phyloP scores from a whole-genome alignment of 2,113 vertebrate species.

The Blennius ocellaris region DNA sequence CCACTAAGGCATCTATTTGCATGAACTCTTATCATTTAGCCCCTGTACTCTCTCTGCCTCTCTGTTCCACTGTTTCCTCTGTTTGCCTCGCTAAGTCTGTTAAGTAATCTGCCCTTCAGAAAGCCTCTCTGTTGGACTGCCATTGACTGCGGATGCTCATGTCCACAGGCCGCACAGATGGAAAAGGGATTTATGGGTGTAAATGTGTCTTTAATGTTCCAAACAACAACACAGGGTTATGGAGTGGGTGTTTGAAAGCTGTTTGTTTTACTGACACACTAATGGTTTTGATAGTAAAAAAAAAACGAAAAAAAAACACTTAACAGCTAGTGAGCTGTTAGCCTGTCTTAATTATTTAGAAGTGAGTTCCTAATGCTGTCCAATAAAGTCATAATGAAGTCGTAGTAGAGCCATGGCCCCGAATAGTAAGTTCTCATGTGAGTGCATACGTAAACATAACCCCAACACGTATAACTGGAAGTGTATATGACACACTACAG shows the following conservation, averaged over 20 bases:
- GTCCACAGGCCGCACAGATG: conserved; percentile 21
- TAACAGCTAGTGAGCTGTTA: conserved; percentile 54
- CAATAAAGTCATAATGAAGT: conserved; percentile 32
- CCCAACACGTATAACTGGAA: background rate
- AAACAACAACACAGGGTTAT: conserved; percentile 35
- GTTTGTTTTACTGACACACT: conserved; percentile 55
- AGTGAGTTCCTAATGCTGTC: conserved; percentile 37
- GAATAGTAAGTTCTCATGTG: conserved; percentile 27
- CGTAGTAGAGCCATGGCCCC: conserved; percentile 47
- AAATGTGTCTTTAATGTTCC: conserved; percentile 45
- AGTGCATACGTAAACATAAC: background rate
- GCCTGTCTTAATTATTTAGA: conserved; percentile 68
- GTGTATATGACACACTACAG: background rate
- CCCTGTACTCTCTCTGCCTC: conserved; percentile 13
- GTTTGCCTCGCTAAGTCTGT: conserved; percentile 21
- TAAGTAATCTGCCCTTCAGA: conserved; percentile 63
- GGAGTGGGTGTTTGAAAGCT: conserved; percentile 28
- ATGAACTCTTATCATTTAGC: conserved; percentile 59
- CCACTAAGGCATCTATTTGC: conserved; percentile 63
- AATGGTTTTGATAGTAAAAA: conserved; percentile 56
- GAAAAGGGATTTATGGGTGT: conserved; percentile 47
- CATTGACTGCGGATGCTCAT: conserved; percentile 41
- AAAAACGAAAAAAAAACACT: conserved; percentile 38
- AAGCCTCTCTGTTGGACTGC: conserved; percentile 42
- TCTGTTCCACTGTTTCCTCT: conserved; percentile 4